Evolutionary conservation across 2,888 invertebrate species (phyloP), one percentile per base, ranked within the genome.

Genomic region (Perdita meconis): DNA sequence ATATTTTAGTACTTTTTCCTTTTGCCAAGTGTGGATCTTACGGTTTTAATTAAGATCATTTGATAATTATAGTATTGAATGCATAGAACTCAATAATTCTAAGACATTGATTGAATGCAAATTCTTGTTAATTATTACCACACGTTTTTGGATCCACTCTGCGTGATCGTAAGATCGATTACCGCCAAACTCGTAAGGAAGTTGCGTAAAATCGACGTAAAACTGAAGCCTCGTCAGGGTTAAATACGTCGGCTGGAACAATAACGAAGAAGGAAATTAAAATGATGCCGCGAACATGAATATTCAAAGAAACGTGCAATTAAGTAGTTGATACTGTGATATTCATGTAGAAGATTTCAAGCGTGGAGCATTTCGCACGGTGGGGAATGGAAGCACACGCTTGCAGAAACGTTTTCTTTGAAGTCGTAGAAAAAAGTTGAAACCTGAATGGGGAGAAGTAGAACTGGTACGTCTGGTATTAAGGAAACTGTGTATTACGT

Each of bases 141-240:
- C 93, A 92, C 96, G 94, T 90, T 95, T 95, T 86, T 95, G 94
- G 83, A 96, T 94, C 97, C 97, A 97, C 83, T 94, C 93, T 65
- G 94, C 94, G 90, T 96, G 96, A 90, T 96, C 94, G 92, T 96
- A 96, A 73, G 93, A 92, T 90, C 96, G 94, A 71, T 94, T 94
- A 65, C 97, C 97, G 71, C 96, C 96, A 80, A 97, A 93, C 86
- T 96, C 96, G 77, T 94, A 93, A 55, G 96, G 96, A 88, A 97
- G 93, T 92, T 96, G 95, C 64, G 94, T 93, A 77, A 93, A 93
- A 87, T 96, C 96, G 76, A 96, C 94, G 91, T 94, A 95, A 89
- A 95, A 95, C 85, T 93, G 93, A 80, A 97, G 93, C 86, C 96
- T 95, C 84, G 95, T 94, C 88, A 95, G 93, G 36, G 96, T 95